Base-by-base conservation (phyloP, 35 echinoderm and acorn worm species). In the Lytechinus pictus region DNA sequence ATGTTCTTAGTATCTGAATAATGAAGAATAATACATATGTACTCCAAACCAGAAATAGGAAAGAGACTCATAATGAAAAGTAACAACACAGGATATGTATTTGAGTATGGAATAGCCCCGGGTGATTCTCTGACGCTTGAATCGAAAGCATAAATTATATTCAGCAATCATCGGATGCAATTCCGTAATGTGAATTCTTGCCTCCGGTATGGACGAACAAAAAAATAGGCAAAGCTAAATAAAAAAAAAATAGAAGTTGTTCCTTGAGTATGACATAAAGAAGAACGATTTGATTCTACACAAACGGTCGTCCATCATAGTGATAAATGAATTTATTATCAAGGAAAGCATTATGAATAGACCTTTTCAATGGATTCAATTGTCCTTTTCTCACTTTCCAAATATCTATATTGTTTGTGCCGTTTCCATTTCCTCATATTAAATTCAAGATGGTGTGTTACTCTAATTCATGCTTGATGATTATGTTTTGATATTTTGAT, bases 91-190 rank as follows among this genome's bases (percentile, higher is more conserved):
- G 16, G 66, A 79, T 79, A 79, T 79, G 66, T 79, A 79, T 79
- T 79, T 79, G 66, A 79, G 19, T 79, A 79, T 79, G 1, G 66
- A 24, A 79, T 79, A 79, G 66, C 66, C 66, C 7, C 16, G 19
- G 66, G 66, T 79, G 66, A 79, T 19, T 79, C 19, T 79, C 66
- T 16, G 66, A 1, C 66, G 16, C 66, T 79, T 79, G 66, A 79
- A 79, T 79, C 66, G 66, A 79, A 79, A 79, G 66, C 66, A 79
- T 79, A 79, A 79, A 79, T 79, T 79, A 79, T 79, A 79, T 79
- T 79, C 66, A 24, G 66, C 66, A 79, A 79, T 79, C 66, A 79
- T 79, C 66, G 66, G 66, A 79, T 79, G 66, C 66, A 79, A 79
- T 79, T 79, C 66, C 66, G 66, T 79, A 79, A 79, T 79, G 66